Evolutionary conservation across 2,888 invertebrate species (phyloP), one percentile per base, ranked within the genome.

Genomic region (Isoperla grammatica): DNA sequence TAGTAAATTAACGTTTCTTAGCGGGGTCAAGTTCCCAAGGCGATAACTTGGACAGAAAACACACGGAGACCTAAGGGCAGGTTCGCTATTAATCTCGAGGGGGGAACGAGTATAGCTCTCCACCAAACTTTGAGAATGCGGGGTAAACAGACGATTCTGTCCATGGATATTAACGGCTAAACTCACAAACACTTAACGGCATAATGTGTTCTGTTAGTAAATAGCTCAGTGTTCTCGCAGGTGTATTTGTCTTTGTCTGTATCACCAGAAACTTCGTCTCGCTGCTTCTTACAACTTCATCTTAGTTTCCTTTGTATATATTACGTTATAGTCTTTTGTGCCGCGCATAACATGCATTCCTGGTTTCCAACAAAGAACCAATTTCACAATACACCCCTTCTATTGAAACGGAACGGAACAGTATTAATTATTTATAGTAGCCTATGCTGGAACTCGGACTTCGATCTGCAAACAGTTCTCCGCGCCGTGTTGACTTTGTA

Each of bases 281-380:
- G 20, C 23, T 17, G 57, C 37, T 58, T 55, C 61, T 61, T 61
- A 58, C 58, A 58, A 61, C 54, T 61, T 58, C 42, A 48, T 48
- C 48, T 53, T 53, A 55, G 58, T 46, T 58, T 35, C 22, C 57
- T 61, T 61, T 61, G 61, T 61, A 61, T 61, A 48, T 61, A 57
- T 61, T 61, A 61, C 57, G 54, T 57, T 61, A 61, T 57, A 57
- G 61, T 45, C 57, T 57, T 61, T 61, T 61, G 61, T 61, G 61
- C 53, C 23, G 46, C 50, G 54, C 37, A 61, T 61, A 58, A 61
- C 61, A 57, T 54, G 61, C 61, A 61, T 61, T 61, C 61, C 58
- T 39, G 13, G 40, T 23, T 45, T 35, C 49, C 22, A 57, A 57
- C 57, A 57, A 57, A 49, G 57, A 57, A 57, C 49, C 57, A 43